Base-by-base conservation (phyloP, 2,113 vertebrate genomes). In the Vulpes lagopus region DNA sequence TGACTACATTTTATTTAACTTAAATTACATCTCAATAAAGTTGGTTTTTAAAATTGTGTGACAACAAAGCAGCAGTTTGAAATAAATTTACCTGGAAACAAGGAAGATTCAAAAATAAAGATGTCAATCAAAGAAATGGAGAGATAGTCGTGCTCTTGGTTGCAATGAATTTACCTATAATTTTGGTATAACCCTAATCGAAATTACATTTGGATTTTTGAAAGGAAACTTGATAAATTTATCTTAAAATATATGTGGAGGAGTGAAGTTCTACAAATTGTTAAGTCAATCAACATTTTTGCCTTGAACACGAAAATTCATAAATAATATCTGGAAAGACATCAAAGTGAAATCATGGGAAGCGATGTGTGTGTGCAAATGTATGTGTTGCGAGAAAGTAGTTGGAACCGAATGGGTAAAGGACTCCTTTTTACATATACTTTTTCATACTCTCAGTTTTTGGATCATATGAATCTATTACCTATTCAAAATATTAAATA, bases 341-440 rank as follows among this genome's bases (percentile, higher is more conserved):
- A 14, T 9, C 20, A 55, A 73, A 55, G 20, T n/a, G 19, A 89
- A 82, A 49, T 79, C 49, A 43, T 65, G 19, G 30, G 67, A 64
- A 14, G n/a, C n/a, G n/a, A 35, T 60, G 9, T 38, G 32, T 69
- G 19, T 5, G 2, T 2, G n/a, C 59, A 51, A 9, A 4, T 0
- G 38, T 53, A 2, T 65, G 49, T 73, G 79, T 89, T 16, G 25
- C 12, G 38, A 3, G 19, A 25, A 23, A 59, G 23, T 27, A 23
- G 35, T 8, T 43, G 55, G 49, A 64, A 84, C 25, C 5, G 1
- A 51, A 17, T 49, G 43, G 6, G 59, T 22, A 51, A 84, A 79
- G 10, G n/a, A 69, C 84, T 16, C 9, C 30, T 78, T 84, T 91
- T 69, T 84, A 30, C 3, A 14, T 64, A 14, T 51, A 38, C 16